Conservation (phyloP, 2,888 invertebrate species). For the Oscheius sp. region DNA sequence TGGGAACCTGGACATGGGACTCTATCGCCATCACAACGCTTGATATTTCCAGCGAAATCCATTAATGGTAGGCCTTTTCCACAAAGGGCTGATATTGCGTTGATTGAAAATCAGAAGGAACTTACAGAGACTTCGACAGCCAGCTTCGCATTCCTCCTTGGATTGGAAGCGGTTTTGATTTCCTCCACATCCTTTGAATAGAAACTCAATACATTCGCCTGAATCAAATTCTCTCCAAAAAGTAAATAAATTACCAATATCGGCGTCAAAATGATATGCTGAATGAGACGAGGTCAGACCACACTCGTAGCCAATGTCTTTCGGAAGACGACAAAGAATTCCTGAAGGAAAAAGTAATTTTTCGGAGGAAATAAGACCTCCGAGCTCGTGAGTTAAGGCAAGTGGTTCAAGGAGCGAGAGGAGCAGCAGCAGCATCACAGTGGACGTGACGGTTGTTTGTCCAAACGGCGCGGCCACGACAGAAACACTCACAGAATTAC, state of each 20-base stretch:
- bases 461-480: too few relatives aligned
- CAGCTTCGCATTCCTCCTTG: slow-evolving; percentile 53
- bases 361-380: neutral
- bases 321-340: slow-evolving; percentile 55
- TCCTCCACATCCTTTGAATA: slow-evolving; percentile 63
- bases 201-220: slow-evolving; percentile 58
- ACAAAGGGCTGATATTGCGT: slow-evolving; percentile 44
- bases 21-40: slow-evolving; percentile 55
- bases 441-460: neutral
- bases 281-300: slow-evolving; percentile 51
- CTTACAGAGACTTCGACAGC: slow-evolving; percentile 54
- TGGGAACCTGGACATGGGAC: slow-evolving; percentile 57
- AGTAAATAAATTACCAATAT: slow-evolving; percentile 43
- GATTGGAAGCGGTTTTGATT: slow-evolving; percentile 58
- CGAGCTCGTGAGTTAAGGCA: slow-evolving; percentile 11
- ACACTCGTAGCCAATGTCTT: slow-evolving; percentile 52
- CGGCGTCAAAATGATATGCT: slow-evolving; percentile 55
- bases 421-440: slow-evolving; percentile 6
- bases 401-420: neutral
- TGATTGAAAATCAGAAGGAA: neutral
- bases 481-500: too few relatives aligned
- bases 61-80: slow-evolving; percentile 59
- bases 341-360: slow-evolving; percentile 28
- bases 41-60: slow-evolving; percentile 63
- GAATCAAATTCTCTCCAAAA: too few relatives aligned